Percentiles rank a stretch among this genome's conserved stretches.
phyloP scores from a whole-genome alignment of 2,797 vertebrate genomes.

The Callimico goeldii region DNA sequence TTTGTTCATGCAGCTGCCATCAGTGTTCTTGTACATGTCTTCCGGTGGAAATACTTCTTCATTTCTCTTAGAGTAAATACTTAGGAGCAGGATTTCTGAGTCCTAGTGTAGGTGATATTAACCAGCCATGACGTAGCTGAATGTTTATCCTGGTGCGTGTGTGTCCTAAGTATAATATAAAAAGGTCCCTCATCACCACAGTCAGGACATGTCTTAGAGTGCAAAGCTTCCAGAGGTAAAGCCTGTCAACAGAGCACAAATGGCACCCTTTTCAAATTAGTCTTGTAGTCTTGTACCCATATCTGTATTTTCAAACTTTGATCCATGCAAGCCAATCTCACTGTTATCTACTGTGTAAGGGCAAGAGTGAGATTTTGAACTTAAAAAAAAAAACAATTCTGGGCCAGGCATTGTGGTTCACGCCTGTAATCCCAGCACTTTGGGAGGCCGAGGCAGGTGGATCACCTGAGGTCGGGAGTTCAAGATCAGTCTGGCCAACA shows the following conservation, averaged over 20 bases:
- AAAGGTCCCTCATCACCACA: not conserved
- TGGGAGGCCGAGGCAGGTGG: too few relatives aligned
- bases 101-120: not conserved
- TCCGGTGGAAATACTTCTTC: not conserved
- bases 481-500: too few relatives aligned
- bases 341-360: not conserved
- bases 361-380: not conserved
- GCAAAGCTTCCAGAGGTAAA: not conserved
- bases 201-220: conserved; percentile 36
- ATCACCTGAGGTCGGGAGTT: too few relatives aligned
- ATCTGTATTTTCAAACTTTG: not conserved
- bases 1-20: not conserved
- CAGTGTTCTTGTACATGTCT: not conserved
- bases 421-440: too few relatives aligned
- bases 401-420: accelerated
- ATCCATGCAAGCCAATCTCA: not conserved
- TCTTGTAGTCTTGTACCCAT: not conserved
- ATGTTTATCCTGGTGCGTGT: not conserved
- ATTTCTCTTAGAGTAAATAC: not conserved
- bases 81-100: not conserved
- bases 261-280: not conserved
- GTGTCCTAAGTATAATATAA: not conserved
- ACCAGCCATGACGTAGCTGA: not conserved
- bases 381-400: not conserved
- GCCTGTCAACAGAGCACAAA: accelerated